Evolutionary conservation across 2,797 vertebrate genomes (phyloP).

Genomic region (Gila robusta): DNA sequence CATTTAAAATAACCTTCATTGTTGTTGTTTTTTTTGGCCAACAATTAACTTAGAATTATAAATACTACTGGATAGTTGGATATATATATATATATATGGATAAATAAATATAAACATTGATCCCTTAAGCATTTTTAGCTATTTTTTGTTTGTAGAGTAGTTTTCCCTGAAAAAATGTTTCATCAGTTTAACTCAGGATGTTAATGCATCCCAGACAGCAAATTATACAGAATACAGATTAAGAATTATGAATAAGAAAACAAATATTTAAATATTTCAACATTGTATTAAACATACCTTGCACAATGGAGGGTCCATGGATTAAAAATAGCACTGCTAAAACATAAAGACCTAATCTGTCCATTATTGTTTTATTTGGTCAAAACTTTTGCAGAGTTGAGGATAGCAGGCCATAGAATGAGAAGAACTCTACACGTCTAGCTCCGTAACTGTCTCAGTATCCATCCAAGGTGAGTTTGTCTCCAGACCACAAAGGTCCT

Average conservation of each 20-base stretch:
- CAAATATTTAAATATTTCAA: neutral
- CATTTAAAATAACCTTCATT: neutral
- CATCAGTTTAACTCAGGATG: neutral
- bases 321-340: slow-evolving; percentile 66
- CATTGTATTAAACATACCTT: slow-evolving; percentile 67
- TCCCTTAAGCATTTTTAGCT: neutral
- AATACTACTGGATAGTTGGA: neutral
- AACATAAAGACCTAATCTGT: slow-evolving; percentile 62
- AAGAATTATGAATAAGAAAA: neutral
- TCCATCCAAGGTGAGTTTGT: neutral
- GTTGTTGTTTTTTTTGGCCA: neutral
- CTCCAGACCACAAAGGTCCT: slow-evolving; percentile 10
- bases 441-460: neutral
- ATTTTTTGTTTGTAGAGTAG: neutral
- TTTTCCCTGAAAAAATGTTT: neutral
- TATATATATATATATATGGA: no score
- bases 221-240: neutral
- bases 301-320: slow-evolving; percentile 61
- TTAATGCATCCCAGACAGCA: neutral
- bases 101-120: no score
- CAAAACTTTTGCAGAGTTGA: neutral
- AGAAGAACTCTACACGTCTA: neutral
- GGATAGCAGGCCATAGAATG: neutral
- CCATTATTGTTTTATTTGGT: slow-evolving; percentile 65
- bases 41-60: neutral